phyloP scores from a whole-genome alignment of 2,797 vertebrate species.

The Hydrolagus colliei region DNA sequence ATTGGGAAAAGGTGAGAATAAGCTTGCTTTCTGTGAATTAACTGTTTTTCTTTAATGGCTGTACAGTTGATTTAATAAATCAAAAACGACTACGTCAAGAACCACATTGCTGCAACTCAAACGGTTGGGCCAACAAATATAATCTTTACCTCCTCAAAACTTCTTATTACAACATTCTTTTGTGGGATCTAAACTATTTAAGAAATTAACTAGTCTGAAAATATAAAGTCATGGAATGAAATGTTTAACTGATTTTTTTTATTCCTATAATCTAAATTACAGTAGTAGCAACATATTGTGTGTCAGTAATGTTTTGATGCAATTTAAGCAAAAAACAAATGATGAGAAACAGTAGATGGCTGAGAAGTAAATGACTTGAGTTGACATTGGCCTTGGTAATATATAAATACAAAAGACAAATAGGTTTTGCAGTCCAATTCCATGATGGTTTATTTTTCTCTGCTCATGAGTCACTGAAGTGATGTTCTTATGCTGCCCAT shows the following conservation, averaged over 20 bases:
- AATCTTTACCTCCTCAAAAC: not conserved
- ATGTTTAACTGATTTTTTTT: not conserved
- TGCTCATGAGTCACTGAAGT: too few relatives aligned
- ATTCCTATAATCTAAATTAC: not conserved
- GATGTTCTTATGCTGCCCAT: too few relatives aligned
- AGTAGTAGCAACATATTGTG: not conserved
- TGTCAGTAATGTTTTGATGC: not conserved
- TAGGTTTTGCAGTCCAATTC: too few relatives aligned
- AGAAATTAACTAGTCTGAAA: not conserved
- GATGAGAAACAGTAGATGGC: not conserved
- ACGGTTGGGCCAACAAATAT: not conserved
- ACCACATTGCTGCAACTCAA: not conserved
- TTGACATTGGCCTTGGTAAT: too few relatives aligned
- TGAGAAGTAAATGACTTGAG: not conserved
- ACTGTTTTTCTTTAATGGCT: not conserved
- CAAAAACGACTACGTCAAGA: not conserved
- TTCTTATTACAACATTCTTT: constrained; percentile 17
- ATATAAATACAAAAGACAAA: too few relatives aligned
- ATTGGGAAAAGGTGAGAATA: not conserved
- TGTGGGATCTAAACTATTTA: not conserved
- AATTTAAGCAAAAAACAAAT: not conserved
- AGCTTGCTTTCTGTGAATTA: not conserved
- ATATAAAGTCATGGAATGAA: not conserved
- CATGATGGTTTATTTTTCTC: too few relatives aligned
- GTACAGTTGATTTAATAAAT: not conserved